Evolutionary conservation across 2,113 vertebrate genomes (phyloP).

Genomic region (Antidorcas marsupialis): DNA sequence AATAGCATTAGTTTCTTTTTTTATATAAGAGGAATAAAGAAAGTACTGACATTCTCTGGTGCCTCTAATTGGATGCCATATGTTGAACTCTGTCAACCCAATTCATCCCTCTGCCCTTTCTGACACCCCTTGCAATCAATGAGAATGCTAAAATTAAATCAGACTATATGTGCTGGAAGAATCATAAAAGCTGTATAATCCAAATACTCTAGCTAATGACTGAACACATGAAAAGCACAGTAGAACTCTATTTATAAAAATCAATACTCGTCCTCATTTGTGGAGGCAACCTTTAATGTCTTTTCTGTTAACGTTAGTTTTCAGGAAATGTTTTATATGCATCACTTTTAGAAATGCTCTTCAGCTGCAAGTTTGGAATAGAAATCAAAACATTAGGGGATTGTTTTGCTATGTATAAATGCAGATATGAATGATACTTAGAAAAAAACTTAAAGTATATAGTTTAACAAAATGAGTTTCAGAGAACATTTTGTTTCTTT

Average conservation of each 20-base stretch:
- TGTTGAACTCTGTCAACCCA: slow-evolving; percentile 23
- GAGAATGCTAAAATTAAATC: slow-evolving; percentile 35
- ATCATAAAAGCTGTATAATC: slow-evolving; percentile 22
- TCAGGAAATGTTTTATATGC: slow-evolving; percentile 22
- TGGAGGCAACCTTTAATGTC: not conserved
- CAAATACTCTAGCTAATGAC: slow-evolving; percentile 6
- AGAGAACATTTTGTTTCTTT: not conserved
- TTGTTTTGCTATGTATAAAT: not conserved
- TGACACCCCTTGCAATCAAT: slow-evolving; percentile 15
- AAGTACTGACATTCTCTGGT: not conserved
- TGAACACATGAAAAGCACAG: not conserved
- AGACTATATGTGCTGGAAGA: not conserved
- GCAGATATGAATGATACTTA: not conserved
- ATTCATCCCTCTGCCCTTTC: not conserved
- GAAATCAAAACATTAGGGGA: not conserved
- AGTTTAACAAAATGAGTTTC: not conserved
- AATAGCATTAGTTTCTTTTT: not conserved
- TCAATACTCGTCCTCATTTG: not conserved
- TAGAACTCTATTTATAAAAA: slow-evolving; percentile 21
- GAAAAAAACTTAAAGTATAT: not conserved
- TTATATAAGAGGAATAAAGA: not conserved
- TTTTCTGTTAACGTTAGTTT: not conserved
- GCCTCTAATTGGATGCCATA: slow-evolving; percentile 36
- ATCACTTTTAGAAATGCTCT: slow-evolving; percentile 9
- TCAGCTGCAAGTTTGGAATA: not conserved